A percentile compares a stretch with the other conserved stretches of the same genome.
Conservation (phyloP, 2,888 invertebrate genomes). For the Andrena minutula region DNA sequence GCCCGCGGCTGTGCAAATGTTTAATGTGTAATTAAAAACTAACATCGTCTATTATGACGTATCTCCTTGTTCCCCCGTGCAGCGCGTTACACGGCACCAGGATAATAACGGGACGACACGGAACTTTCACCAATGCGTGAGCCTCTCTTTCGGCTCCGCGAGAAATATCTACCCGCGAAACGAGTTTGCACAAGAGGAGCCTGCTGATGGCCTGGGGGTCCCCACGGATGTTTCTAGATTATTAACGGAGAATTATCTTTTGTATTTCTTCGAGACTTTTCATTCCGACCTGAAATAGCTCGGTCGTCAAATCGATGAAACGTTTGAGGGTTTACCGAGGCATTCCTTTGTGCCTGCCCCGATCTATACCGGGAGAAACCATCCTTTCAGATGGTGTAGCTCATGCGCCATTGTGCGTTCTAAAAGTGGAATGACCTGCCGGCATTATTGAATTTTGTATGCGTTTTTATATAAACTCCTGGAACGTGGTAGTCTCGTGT, state of each 20-base stretch:
- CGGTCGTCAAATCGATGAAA: constrained; percentile 1
- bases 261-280: constrained; percentile 17
- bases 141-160: constrained; percentile 37
- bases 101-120: constrained; percentile 27
- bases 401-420: constrained; percentile 6
- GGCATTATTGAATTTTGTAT: constrained; percentile 19
- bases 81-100: not conserved
- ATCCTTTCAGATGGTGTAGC: constrained; percentile 7
- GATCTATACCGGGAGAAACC: constrained; percentile 16
- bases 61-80: constrained; percentile 32
- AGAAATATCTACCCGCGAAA: constrained; percentile 31
- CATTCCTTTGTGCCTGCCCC: not conserved
- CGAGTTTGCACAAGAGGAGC: constrained; percentile 27
- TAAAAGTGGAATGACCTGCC: constrained; percentile 12
- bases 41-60: constrained; percentile 59
- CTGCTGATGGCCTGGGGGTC: constrained; percentile 27
- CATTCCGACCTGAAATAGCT: constrained; percentile 15
- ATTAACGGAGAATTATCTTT: constrained; percentile 45
- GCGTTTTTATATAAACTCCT: constrained; percentile 25
- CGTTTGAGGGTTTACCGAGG: constrained; percentile 3
- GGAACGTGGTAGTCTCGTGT: not conserved
- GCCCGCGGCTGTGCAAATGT: constrained; percentile 54
- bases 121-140: constrained; percentile 13
- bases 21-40: constrained; percentile 66
- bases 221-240: constrained; percentile 34